These are phyloP conservation scores for Seladonia tumulorum DNA, from an alignment of 2,888 invertebrate species.

Conservation along the genomic window DNA sequence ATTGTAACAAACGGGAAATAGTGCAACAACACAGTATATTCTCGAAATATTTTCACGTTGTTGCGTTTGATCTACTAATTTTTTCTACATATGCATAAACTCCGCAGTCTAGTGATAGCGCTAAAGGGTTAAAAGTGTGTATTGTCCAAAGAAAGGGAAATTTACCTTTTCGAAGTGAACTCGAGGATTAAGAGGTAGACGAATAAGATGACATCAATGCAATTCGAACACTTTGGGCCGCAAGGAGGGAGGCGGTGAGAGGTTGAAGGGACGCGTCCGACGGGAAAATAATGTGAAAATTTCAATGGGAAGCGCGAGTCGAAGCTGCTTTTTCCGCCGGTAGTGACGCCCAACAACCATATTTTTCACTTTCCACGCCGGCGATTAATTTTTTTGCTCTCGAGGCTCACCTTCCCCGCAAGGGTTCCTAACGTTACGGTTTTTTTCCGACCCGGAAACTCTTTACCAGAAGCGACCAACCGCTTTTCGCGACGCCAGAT, in stretches of 20 bases:
- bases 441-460: slow-evolving; percentile 7
- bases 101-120: neutral
- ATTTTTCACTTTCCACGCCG: slow-evolving; percentile 48
- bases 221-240: neutral
- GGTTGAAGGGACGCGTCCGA: neutral
- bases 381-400: slow-evolving; percentile 52
- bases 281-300: neutral
- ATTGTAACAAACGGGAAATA: neutral
- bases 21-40: neutral
- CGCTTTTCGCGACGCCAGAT: slow-evolving; percentile 47
- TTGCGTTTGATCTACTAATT: neutral
- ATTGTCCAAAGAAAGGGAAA: neutral
- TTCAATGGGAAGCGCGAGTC: neutral
- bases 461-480: slow-evolving; percentile 41
- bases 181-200: neutral
- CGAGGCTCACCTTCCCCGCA: slow-evolving; percentile 15
- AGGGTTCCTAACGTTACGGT: slow-evolving; percentile 19
- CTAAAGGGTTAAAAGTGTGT: neutral
- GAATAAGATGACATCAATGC: neutral
- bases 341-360: slow-evolving; percentile 23
- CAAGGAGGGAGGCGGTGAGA: neutral
- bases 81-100: neutral
- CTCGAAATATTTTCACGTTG: neutral
- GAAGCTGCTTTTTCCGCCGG: slow-evolving; percentile 19
- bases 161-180: neutral